Conservation (phyloP, 2,888 invertebrate species). For the Troilus luridus region DNA sequence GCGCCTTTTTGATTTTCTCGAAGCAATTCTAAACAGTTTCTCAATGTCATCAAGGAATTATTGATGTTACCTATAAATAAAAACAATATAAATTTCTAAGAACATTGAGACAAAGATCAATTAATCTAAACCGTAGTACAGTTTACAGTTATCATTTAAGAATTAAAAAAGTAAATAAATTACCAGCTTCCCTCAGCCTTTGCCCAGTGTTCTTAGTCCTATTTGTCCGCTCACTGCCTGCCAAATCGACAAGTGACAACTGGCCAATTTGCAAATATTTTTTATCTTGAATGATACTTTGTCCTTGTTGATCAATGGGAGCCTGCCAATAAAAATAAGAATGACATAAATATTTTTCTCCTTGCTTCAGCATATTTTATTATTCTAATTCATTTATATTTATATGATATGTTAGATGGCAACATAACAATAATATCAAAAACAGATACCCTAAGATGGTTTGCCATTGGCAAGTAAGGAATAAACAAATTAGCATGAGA, state of each 20-base stretch:
- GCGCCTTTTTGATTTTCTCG: constrained; percentile 86
- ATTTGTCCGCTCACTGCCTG: constrained; percentile 94
- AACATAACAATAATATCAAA: too few species aligned
- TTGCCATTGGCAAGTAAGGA: too few species aligned
- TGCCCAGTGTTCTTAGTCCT: constrained; percentile 91
- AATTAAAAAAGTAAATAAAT: not conserved
- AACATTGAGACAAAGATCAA: too few species aligned
- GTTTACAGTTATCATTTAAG: too few species aligned
- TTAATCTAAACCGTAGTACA: too few species aligned
- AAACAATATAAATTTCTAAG: not conserved
- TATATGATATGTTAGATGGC: too few species aligned
- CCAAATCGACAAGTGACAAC: constrained; percentile 95
- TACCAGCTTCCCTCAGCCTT: constrained; percentile 77
- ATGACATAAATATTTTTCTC: too few species aligned
- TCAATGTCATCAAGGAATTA: constrained; percentile 93
- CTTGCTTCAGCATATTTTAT: too few species aligned
- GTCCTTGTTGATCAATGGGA: constrained; percentile 51
- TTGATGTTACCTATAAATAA: constrained; percentile 86
- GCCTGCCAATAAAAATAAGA: constrained; percentile 42
- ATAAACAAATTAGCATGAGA: too few species aligned
- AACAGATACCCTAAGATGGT: too few species aligned
- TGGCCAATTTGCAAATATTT: constrained; percentile 73
- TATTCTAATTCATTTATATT: too few species aligned
- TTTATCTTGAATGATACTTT: constrained; percentile 53
- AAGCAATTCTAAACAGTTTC: constrained; percentile 91